These are phyloP conservation scores for Malacoraja senta DNA, from an alignment of 2,797 vertebrate genomes.

Conservation along the genomic window DNA sequence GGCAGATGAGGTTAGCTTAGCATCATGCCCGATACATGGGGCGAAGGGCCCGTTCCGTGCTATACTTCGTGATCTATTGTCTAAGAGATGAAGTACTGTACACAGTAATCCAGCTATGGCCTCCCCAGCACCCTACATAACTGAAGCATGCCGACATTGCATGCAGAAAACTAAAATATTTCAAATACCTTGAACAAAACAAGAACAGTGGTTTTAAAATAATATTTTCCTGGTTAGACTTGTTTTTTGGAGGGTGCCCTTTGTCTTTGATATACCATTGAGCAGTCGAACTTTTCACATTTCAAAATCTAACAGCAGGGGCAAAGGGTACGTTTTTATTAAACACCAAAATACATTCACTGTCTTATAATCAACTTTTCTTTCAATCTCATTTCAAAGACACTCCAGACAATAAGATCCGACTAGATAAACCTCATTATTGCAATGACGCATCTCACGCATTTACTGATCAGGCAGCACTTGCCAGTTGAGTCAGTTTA, in stretches of 20 bases:
- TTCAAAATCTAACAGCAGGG: neutral
- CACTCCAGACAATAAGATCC: neutral
- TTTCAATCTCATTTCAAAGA: neutral
- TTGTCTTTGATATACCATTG: too few relatives aligned
- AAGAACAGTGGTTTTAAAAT: neutral
- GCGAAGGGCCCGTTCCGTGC: too few relatives aligned
- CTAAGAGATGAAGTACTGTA: too few relatives aligned
- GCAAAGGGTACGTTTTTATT: neutral
- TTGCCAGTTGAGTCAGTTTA: neutral
- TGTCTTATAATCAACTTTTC: neutral
- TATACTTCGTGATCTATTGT: too few relatives aligned
- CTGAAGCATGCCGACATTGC: neutral
- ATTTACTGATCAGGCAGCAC: neutral
- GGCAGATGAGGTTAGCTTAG: too few relatives aligned
- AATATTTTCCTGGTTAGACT: neutral
- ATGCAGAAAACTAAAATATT: neutral
- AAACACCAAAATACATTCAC: neutral
- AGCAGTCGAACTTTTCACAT: neutral
- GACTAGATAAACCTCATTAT: neutral
- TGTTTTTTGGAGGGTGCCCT: neutral
- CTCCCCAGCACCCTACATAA: too few relatives aligned
- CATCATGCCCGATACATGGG: too few relatives aligned
- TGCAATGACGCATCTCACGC: neutral
- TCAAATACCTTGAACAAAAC: neutral
- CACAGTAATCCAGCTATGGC: too few relatives aligned